Evolutionary conservation across 2,888 invertebrate species (phyloP), one percentile per base, ranked within the genome.

Genomic region (Lepetodrilus schrolli): DNA sequence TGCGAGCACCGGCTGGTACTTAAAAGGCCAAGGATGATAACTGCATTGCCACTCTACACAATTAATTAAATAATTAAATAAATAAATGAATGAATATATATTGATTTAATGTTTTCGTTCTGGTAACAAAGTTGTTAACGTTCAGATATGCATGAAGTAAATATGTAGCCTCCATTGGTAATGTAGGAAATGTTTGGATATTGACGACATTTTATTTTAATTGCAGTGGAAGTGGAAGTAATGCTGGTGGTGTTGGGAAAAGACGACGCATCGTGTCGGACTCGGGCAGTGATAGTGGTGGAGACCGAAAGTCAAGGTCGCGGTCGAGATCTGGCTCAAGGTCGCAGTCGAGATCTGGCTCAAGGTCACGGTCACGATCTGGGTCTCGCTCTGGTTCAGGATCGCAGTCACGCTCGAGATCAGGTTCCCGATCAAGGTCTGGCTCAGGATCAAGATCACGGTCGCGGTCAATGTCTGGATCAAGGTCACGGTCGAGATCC

Each of bases 271-370:
- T 89, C 73, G 4, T 87, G 48, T 89, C 88, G 20, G 81, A 82
- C 66, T 85, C 84, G 43, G 72, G 47, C 66, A 78, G 74, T 30
- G 83, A 66, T 77, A 82, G 86, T 13, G 74, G 75, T 34, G 71
- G 73, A 20, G 48, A 73, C 1, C 37, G 58, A 20, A 65, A 50
- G 58, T 72, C 72, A 58, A 48, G 71, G 13, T 73, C 72, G 21
- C n/a, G n/a, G 58, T 72, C 72, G 48, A 48, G 71, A 8, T 73
- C 85, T n/a, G 82, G 84, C 68, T 86, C 86, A 47, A 74, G 78
- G 70, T 93, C 94, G 0, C 94, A 94, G 75, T 86, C 80, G 58
- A 69, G 80, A 43, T 91, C 84, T 76, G 80, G 92, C 81, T 88
- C 93, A 90, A 82, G 74, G 47, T 76, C 82, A 2, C 78, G 82